A percentile compares a stretch with the other conserved stretches of the same genome.
These are phyloP conservation scores for Mus spicilegus DNA, from an alignment of 2,113 vertebrate genomes.

Conservation along the genomic window DNA sequence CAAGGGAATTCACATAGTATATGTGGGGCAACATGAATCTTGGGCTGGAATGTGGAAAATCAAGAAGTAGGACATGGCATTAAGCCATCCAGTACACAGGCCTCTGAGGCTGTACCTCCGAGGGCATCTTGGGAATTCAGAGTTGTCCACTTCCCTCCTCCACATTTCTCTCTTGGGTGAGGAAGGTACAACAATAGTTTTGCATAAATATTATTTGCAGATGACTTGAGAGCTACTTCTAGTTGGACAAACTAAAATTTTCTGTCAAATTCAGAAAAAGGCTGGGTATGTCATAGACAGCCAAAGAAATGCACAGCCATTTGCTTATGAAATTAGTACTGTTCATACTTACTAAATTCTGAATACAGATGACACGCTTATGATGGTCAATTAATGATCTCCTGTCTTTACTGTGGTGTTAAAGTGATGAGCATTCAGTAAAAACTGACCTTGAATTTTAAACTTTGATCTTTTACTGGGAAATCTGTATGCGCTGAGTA, in stretches of 20 bases:
- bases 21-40: not conserved
- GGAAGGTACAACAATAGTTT: not conserved
- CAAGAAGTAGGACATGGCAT: too few relatives aligned
- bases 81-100: not conserved
- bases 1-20: not conserved
- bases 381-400: not conserved
- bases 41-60: not conserved
- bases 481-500: not conserved
- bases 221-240: not conserved
- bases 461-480: not conserved
- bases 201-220: not conserved
- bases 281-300: not conserved
- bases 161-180: not conserved
- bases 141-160: rapidly evolving
- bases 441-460: not conserved
- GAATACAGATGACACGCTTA: not conserved
- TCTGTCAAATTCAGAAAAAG: not conserved
- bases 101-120: not conserved
- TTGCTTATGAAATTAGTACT: not conserved
- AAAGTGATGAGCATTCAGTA: not conserved
- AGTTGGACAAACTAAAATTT: not conserved
- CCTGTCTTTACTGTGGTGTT: not conserved
- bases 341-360: not conserved
- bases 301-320: not conserved
- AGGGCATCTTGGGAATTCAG: not conserved